Evolutionary conservation across 1,140 invertebrate genomes (phyloP), one percentile per base, ranked within the genome.

Genomic region (Brachionus paranguensis): DNA sequence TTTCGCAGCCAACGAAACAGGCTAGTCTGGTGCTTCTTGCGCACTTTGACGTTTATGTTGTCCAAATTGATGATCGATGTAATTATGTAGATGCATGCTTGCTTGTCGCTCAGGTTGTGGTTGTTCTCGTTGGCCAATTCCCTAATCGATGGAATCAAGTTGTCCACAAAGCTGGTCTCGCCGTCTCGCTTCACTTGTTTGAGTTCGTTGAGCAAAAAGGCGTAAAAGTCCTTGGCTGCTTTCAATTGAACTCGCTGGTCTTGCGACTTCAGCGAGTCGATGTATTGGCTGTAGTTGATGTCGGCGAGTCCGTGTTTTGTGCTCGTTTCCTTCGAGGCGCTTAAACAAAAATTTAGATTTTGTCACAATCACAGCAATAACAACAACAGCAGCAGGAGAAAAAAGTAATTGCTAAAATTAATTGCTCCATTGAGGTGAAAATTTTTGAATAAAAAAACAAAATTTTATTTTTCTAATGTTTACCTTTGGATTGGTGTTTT

Each of bases 1-100:
- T 96, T 96, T 79, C 96, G 91, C 11, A 98, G 89, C 78, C 78
- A 81, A 41, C 64, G 53, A 47, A 81, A 64, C 12, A 60, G 41
- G 37, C 78, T 81, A 14, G 78, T 64, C 20, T 81, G 78, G 29
- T 81, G 78, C 41, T 81, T 81, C 45, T 81, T 81, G 2, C 78
- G 4, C 14, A 81, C 78, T 81, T 81, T 81, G 2, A 81, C 78
- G 45, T 81, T 81, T 11, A 81, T 81, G 33, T 60, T 64, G 45
- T 81, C 78, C 43, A 81, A 64, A 64, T 81, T 81, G 14, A 81
- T 81, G 12, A 81, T 81, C 11, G 78, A 81, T 14, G 78, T 81
- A 12, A 81, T 81, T 45, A 81, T 64, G 27, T 81, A 81, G 27
- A 81, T 81, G 43, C 78, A 81, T 7, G 53, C 53, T 68, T 81